A percentile compares a stretch with the other conserved stretches of the same genome.
Evolutionary conservation across 2,797 vertebrate species (phyloP).

Genomic region (Thalassophryne amazonica): DNA sequence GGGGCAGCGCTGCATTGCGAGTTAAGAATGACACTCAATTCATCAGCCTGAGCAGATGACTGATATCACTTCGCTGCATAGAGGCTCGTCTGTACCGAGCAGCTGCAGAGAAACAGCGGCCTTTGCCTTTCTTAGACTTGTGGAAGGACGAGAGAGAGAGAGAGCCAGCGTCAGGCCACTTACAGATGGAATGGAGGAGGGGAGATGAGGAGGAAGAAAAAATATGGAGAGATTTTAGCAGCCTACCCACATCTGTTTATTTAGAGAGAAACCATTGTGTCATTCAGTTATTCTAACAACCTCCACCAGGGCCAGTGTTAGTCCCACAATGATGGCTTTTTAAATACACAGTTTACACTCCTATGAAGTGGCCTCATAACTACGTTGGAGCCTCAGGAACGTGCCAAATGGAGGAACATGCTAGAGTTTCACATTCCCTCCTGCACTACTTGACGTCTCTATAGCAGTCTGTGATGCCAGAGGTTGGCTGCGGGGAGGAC

Average conservation of each 20-base stretch:
- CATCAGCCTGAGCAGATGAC: conserved; percentile 71
- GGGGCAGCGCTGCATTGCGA: conserved; percentile 78
- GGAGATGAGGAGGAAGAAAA: conserved; percentile 45
- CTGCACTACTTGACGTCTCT: conserved; percentile 62
- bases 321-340: conserved; percentile 79
- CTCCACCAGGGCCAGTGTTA: conserved; percentile 75
- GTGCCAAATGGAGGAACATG: conserved; percentile 70
- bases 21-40: conserved; percentile 83
- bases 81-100: conserved; percentile 76
- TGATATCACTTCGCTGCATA: conserved; percentile 79
- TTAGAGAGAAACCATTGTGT: conserved; percentile 89
- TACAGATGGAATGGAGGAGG: conserved; percentile 67
- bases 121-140: conserved; percentile 69
- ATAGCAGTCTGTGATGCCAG: conserved; percentile 57
- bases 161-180: conserved; percentile 25
- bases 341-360: conserved; percentile 81
- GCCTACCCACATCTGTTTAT: conserved; percentile 85
- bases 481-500: conserved; percentile 55
- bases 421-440: conserved; percentile 71
- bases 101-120: conserved; percentile 67
- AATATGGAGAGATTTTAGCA: conserved; percentile 78
- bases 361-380: conserved; percentile 80
- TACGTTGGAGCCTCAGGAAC: conserved; percentile 58
- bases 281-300: conserved; percentile 84
- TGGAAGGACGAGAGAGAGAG: conserved; percentile 27